Evolutionary conservation across 2,797 vertebrate species (phyloP), one percentile per base, ranked within the genome.

Genomic region (Parotocinclus haroldoi): DNA sequence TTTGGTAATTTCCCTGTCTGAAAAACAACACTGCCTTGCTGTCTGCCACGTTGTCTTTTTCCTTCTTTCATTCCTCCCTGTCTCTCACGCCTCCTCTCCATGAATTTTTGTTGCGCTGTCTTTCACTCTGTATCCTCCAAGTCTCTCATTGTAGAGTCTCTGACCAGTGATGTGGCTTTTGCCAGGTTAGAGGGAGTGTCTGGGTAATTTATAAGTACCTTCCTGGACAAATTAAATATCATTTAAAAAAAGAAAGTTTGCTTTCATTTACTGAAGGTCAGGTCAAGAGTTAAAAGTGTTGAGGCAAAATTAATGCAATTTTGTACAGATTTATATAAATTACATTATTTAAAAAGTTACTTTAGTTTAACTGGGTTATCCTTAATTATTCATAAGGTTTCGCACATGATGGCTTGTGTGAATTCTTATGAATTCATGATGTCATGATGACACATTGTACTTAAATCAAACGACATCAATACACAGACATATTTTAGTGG

Each of bases 31-130:
- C 69, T 68, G 74, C 74, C 80, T 68, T 16, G 85, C 77, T 80
- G 81, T 83, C 80, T 90, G 89, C 89, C 89, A 91, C 89, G 89
- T 91, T 64, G 85, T 84, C 86, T 83, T 76, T 81, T 76, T 62
- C 73, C 12, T 74, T 79, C 61, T 75, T 36, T 71, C 63, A 76
- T 72, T 63, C 45, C 71, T 74, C 65, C 76, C 75, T 78, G 76
- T 66, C 51, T 77, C 54, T 76, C 27, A 71, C 3, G 60, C 14
- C 39, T 64, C 54, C 64, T 60, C 68, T 58, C 63, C 60, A 48
- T 48, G 45, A 9, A 48, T 50, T 9, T 50, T 9, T 39, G 51
- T 58, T 66, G 44, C 49, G 39, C 51, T 65, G 58, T 69, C 54
- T 48, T 42, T 50, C 63, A 58, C 37, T 48, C 46, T 66, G 53